Conservation (phyloP, 2,888 invertebrate genomes). For the Lasioglossum morio region DNA sequence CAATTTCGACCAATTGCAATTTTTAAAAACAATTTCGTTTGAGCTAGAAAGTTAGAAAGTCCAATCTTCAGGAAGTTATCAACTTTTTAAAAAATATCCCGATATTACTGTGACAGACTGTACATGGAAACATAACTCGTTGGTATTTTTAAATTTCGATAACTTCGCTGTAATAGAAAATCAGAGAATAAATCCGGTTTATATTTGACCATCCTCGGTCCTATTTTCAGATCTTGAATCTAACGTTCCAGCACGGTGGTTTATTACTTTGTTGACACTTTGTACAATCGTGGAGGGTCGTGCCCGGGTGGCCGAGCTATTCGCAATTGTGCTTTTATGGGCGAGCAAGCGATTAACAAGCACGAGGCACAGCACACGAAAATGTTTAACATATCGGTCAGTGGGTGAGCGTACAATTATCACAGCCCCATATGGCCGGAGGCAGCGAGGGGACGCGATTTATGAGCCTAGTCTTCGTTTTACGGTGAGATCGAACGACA, state of each 20-base stretch:
- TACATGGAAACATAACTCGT: not conserved
- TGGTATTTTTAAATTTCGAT: too few species aligned
- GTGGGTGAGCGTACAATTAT: slow-evolving; percentile 58
- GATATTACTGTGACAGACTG: not conserved
- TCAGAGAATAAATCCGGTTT: not conserved
- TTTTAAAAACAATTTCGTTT: too few species aligned
- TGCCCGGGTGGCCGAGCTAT: slow-evolving; percentile 28
- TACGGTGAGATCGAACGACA: slow-evolving; percentile 27
- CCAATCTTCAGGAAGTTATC: too few species aligned
- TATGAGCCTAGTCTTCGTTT: slow-evolving; percentile 36
- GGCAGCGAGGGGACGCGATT: slow-evolving; percentile 25
- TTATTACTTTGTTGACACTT: not conserved
- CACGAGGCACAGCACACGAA: slow-evolving; percentile 28
- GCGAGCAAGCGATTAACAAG: slow-evolving; percentile 56
- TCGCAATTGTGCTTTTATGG: slow-evolving; percentile 43
- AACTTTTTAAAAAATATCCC: not conserved
- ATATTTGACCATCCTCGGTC: not conserved
- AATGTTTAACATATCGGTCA: slow-evolving; percentile 60
- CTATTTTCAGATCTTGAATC: not conserved
- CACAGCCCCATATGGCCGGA: slow-evolving; percentile 11
- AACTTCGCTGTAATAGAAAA: not conserved
- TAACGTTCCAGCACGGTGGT: not conserved
- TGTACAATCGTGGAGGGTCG: not conserved
- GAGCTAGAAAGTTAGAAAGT: too few species aligned
- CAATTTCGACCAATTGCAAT: too few species aligned